These are phyloP conservation scores for Pyrrhura leucotis DNA, from an alignment of 2,797 vertebrate genomes.

Conservation along the genomic window DNA sequence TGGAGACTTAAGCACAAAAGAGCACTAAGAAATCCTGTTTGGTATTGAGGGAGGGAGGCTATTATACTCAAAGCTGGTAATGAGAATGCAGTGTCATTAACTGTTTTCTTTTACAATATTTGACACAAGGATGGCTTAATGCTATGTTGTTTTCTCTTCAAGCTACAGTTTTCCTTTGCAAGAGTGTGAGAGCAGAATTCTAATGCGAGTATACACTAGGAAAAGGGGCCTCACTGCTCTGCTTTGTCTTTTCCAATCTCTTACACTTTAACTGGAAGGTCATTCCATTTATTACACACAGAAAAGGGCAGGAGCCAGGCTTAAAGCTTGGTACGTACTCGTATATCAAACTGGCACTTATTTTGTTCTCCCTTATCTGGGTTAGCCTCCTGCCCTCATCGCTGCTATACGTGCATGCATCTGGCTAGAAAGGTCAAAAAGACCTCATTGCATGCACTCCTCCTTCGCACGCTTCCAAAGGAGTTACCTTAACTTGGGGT, in stretches of 20 bases:
- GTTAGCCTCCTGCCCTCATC: not conserved
- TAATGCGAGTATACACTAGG: constrained; percentile 3
- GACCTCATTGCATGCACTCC: not conserved
- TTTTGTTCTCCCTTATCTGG: constrained; percentile 43
- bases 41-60: not conserved
- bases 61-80: constrained; percentile 39
- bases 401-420: not conserved
- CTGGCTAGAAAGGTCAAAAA: constrained; percentile 25
- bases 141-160: constrained; percentile 58
- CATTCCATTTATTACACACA: constrained; percentile 63
- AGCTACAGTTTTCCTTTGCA: constrained; percentile 48
- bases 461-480: not conserved
- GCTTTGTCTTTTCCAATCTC: constrained; percentile 59
- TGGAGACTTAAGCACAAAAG: constrained; percentile 2
- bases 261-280: constrained; percentile 56
- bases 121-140: constrained; percentile 55
- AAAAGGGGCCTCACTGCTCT: constrained; percentile 14
- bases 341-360: constrained; percentile 64
- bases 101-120: constrained; percentile 60
- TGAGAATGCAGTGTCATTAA: constrained; percentile 54
- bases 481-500: not conserved
- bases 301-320: constrained; percentile 47
- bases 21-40: constrained; percentile 33
- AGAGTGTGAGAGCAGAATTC: constrained; percentile 55
- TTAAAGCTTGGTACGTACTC: constrained; percentile 41